These are phyloP conservation scores for Paramacrobiotus metropolitanus DNA, from an alignment of 1,140 invertebrate genomes.

Conservation along the genomic window DNA sequence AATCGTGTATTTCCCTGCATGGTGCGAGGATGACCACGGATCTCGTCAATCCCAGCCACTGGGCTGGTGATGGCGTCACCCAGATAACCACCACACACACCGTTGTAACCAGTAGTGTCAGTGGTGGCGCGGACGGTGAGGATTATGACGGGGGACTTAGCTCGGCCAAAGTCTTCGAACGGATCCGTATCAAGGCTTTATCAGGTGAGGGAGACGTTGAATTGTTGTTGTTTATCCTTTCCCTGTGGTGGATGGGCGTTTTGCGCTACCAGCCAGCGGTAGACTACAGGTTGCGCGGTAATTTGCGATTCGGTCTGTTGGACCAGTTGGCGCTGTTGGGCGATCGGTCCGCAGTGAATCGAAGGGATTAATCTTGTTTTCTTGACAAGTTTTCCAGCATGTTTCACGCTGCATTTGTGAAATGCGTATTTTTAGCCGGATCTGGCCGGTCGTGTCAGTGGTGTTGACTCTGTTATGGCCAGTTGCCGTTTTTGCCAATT, in stretches of 20 bases:
- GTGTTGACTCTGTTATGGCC: too few relatives aligned
- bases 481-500: too few relatives aligned
- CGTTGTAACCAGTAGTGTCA: conserved; percentile 12
- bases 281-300: not conserved
- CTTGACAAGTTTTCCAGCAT: too few relatives aligned
- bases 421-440: too few relatives aligned
- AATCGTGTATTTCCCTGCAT: too few relatives aligned
- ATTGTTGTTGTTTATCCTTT: too few relatives aligned
- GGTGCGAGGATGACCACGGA: not conserved
- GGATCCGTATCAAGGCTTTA: conserved; percentile 90
- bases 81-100: not conserved
- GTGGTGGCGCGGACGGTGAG: conserved; percentile 36
- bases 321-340: not conserved
- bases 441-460: too few relatives aligned
- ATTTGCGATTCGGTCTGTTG: not conserved
- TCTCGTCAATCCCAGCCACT: not conserved
- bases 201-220: conserved; percentile 41
- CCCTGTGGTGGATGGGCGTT: too few relatives aligned
- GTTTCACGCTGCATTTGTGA: too few relatives aligned
- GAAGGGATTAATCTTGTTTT: too few relatives aligned
- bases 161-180: conserved; percentile 89
- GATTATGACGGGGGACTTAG: conserved; percentile 98
- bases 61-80: not conserved
- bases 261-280: too few relatives aligned
- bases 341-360: too few relatives aligned